Evolutionary conservation across 2,888 invertebrate species (phyloP), one percentile per base, ranked within the genome.

Genomic region (Pelosia muscerda): DNA sequence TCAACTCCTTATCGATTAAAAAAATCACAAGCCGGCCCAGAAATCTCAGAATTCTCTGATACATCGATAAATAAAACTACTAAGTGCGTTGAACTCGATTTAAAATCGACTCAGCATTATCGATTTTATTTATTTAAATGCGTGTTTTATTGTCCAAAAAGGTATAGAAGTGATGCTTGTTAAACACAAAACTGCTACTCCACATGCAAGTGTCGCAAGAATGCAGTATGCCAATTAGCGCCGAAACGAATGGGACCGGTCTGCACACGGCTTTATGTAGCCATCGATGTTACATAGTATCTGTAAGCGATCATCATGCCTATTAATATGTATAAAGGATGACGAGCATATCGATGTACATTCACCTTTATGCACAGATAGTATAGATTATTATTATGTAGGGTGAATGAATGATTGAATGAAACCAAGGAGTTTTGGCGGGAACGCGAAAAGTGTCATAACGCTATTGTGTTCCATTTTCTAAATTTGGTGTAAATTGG

Each of bases 191-290:
- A 84, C 73, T 76, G 75, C 75, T 68, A 68, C 69, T 75, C 74
- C 72, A 77, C 76, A 78, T 73, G 77, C 76, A 64, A 80, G 53
- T 68, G 80, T 77, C 76, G 77, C 71, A 66, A 86, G 89, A 90
- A 90, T 90, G 89, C 79, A 73, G 86, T 84, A 88, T 90, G 86
- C 85, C 89, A 91, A 91, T 91, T 90, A 90, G 88, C 75, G 53
- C 76, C 79, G 77, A 81, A 83, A 85, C 84, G 86, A 86, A 87
- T 84, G 74, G 75, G 81, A 82, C 86, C 87, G 83, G 86, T 86
- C 81, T 53, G 68, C 68, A 71, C 67, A 67, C 63, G 73, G 62
- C 66, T 81, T 84, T 79, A 76, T 79, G 75, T 66, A 23, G 28
- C 62, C 64, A 65, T 60, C 62, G 69, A 69, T 69, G 74, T 73